Base-by-base conservation (phyloP, 2,113 vertebrate species). In the Cinclus cinclus region DNA sequence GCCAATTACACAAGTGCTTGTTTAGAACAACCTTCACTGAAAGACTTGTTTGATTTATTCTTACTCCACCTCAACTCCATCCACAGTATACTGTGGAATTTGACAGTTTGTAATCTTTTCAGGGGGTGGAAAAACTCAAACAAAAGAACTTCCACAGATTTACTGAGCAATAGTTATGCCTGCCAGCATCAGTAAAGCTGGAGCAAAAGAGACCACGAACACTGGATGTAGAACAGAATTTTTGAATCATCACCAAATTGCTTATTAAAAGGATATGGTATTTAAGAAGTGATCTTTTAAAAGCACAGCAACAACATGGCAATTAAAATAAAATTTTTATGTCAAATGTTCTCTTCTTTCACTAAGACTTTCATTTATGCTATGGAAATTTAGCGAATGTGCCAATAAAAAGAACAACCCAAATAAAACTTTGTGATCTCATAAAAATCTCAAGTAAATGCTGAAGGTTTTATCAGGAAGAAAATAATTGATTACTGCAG, bases 401-500 rank as follows among this genome's bases (percentile, higher is more conserved):
- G 60, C 89, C 92, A 94, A 93, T 95, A 70, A 92, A 94, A 42
- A 86, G 31, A 96, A 63, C 49, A 73, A 79, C n/a, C 41, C 83
- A 83, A 92, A 82, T 62, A 68, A 89, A 93, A 94, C 91, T 90
- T 67, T n/a, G 77, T 60, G 49, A 84, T 89, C 73, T 96, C 60
- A 85, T 52, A 79, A 85, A 94, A 93, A 53, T 89, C 63, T 93
- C 1, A 0, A 55, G 68, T 70, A 83, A 95, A 67, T 73, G 52
- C 58, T 77, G n/a, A 90, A 70, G 44, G 58, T 85, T 53, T 69
- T 93, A 93, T 91, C 44, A 95, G 62, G 91, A 95, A 97, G 62
- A 96, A 95, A 84, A 92, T 91, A 96, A 96, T 42, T 58, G 27
- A 95, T 83, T 93, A 96, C 75, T 95, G 44, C 58, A 96, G 86